phyloP scores from a whole-genome alignment of 2,797 vertebrate species.

The Calcarius lapponicus region DNA sequence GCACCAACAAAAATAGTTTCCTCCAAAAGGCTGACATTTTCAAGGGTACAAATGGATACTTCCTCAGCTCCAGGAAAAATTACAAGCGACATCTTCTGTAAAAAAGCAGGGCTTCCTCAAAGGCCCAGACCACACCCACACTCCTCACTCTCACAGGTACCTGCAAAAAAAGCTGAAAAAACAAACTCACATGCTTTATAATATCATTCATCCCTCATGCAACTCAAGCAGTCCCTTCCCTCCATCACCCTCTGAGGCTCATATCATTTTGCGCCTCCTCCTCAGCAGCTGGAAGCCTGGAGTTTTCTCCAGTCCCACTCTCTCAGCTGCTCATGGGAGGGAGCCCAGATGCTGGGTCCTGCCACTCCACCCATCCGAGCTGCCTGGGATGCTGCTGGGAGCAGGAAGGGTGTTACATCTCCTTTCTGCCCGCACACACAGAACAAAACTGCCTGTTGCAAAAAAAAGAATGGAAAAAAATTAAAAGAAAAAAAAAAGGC shows the following conservation, averaged over 20 bases:
- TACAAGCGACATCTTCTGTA: not conserved
- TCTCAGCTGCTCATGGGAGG: not conserved
- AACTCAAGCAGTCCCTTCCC: not conserved
- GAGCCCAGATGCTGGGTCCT: not conserved
- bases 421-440: not conserved
- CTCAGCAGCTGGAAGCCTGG: not conserved
- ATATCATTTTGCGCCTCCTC: rapidly evolving
- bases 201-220: not conserved
- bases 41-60: not conserved
- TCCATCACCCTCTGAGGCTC: not conserved
- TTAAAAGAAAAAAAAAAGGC: too few relatives aligned
- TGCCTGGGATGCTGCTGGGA: not conserved
- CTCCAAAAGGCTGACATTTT: not conserved
- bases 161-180: not conserved
- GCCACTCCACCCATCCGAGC: not conserved
- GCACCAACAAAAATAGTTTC: not conserved
- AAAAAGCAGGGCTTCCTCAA: not conserved
- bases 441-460: not conserved
- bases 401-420: not conserved
- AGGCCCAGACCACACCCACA: not conserved
- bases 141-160: rapidly evolving
- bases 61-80: not conserved
- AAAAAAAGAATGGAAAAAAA: not conserved
- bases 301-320: not conserved
- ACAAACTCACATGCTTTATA: not conserved